phyloP scores from a whole-genome alignment of 1,140 invertebrate genomes.

The Neoseiulus cucumeris region DNA sequence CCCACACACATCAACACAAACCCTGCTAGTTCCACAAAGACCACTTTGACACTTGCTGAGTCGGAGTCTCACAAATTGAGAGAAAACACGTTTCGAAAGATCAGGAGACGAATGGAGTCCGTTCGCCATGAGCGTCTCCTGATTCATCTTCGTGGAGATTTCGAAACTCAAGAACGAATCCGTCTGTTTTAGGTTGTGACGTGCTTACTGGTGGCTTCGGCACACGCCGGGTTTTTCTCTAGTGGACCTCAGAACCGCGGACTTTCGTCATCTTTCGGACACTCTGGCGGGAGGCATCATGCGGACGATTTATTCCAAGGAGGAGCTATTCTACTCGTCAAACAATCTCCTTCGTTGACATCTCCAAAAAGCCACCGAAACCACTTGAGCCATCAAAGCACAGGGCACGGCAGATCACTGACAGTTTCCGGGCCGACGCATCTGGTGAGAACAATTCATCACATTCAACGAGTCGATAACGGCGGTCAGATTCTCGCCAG shows the following conservation, averaged over 20 bases:
- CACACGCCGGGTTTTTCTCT: neutral
- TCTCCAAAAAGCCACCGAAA: too few relatives aligned
- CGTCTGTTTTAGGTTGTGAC: neutral
- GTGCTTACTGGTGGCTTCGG: neutral
- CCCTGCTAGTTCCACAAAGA: too few relatives aligned
- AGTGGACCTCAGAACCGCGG: neutral
- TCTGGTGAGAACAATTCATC: neutral
- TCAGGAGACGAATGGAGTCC: too few relatives aligned
- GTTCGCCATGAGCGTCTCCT: too few relatives aligned
- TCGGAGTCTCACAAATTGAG: too few relatives aligned
- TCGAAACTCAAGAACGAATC: too few relatives aligned
- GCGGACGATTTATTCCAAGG: neutral
- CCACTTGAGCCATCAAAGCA: neutral
- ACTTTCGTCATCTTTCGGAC: neutral
- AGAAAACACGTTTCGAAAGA: too few relatives aligned
- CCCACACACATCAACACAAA: too few relatives aligned
- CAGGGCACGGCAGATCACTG: neutral
- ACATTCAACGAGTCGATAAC: slow-evolving; percentile 4
- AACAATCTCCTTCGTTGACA: neutral
- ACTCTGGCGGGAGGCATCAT: neutral
- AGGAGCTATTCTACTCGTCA: neutral
- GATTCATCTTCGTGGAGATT: too few relatives aligned
- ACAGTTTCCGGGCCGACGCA: neutral
- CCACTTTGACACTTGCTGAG: too few relatives aligned
- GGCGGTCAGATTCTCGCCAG: neutral